phyloP scores from a whole-genome alignment of 1,140 invertebrate genomes.

The Vollenhovia emeryi region DNA sequence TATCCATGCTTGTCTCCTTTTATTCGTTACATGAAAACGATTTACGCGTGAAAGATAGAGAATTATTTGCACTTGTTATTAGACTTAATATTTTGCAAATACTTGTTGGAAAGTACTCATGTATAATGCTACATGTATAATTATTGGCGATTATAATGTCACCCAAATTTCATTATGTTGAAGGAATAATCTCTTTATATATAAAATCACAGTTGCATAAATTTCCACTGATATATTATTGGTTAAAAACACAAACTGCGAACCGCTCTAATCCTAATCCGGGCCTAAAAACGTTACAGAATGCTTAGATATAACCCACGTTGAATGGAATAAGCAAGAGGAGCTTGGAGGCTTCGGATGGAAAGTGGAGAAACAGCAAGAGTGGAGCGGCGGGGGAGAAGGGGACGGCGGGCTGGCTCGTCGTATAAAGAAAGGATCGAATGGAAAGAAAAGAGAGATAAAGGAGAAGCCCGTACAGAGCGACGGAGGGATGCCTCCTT shows the following conservation, averaged over 20 bases:
- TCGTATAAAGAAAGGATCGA: conserved; percentile 67
- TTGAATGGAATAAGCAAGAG: conserved; percentile 30
- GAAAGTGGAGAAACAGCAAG: conserved; percentile 41
- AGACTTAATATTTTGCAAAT: background rate
- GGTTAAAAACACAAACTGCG: background rate
- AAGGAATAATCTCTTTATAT: background rate
- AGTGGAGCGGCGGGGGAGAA: background rate
- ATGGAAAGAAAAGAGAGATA: conserved; percentile 67
- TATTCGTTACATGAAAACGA: background rate
- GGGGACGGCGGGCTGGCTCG: conserved; percentile 29
- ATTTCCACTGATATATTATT: background rate
- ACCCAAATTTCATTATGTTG: background rate
- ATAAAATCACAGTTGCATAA: conserved; percentile 12
- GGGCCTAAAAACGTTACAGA: background rate
- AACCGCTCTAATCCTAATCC: conserved; percentile 13
- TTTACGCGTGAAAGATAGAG: background rate
- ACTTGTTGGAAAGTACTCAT: background rate
- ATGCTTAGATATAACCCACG: background rate
- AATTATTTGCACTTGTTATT: background rate
- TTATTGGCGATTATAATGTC: background rate
- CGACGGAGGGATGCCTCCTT: conserved; percentile 68
- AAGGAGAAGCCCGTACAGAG: conserved; percentile 65
- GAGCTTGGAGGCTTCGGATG: conserved; percentile 24
- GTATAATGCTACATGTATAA: background rate
- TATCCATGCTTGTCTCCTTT: background rate